These are phyloP conservation scores for Amniataba percoides DNA, from an alignment of 2,797 vertebrate species.

Conservation along the genomic window DNA sequence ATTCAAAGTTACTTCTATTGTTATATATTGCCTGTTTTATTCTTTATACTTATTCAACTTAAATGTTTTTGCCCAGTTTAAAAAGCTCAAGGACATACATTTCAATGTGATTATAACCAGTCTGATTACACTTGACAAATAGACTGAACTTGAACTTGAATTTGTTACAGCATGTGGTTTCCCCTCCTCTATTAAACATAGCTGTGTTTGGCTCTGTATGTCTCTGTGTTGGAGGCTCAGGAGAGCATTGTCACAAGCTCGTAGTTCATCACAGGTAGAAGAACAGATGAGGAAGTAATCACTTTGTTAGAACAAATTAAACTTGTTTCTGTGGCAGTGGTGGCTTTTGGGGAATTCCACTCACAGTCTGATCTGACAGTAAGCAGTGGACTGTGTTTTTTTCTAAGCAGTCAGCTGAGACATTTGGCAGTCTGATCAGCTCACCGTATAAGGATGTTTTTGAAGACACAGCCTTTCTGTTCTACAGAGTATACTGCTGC, in stretches of 20 bases:
- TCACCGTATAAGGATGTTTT: background rate
- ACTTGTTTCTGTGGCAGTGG: background rate
- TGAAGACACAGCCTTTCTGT: background rate
- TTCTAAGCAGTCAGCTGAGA: background rate
- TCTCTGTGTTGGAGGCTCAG: background rate
- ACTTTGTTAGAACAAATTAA: slow-evolving; percentile 4
- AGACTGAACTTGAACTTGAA: no score
- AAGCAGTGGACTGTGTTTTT: background rate
- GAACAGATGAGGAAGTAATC: slow-evolving; percentile 37
- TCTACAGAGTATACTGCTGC: background rate
- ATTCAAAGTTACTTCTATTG: no score
- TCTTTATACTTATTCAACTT: no score
- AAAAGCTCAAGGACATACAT: no score
- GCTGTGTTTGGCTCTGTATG: background rate
- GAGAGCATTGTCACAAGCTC: background rate
- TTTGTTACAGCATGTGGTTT: background rate
- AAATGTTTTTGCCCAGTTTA: no score
- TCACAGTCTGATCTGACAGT: background rate
- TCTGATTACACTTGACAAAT: no score
- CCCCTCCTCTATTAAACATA: background rate
- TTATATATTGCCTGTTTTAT: no score
- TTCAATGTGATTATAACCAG: no score
- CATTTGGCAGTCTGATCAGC: background rate
- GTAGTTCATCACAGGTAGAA: background rate
- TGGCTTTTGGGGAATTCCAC: slow-evolving; percentile 32